Evolutionary conservation across 2,797 vertebrate genomes (phyloP), one percentile per base, ranked within the genome.

Genomic region (Diplodus puntazzo): DNA sequence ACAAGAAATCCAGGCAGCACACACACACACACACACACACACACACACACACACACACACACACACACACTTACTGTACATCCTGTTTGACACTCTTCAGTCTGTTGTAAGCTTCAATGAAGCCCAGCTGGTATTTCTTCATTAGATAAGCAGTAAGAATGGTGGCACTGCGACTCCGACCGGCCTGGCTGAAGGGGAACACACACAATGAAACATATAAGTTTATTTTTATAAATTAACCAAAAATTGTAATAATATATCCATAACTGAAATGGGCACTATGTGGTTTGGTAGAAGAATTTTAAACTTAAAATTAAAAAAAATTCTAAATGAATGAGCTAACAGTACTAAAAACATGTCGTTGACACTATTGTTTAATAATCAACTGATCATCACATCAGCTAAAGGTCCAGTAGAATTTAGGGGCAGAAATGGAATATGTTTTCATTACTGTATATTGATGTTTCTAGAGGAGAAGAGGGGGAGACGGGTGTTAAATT

Each of bases 121-220:
- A 96, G 74, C 91, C 65, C 61, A 98, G 88, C 3, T 89, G 85
- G 66, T 96, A 83, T 17, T 84, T 96, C 92, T 97, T 98, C 98
- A 99, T 99, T 23, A 99, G 78, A 90, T 95, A 98, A 13, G 97
- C 97, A 4, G 96, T 96, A 21, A 97, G 84, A 16, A 99, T 90
- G 50, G 98, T 95, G 58, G 96, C 97, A 87, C 97, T 99, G 72
- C 98, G 96, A 89, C 97, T 98, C 49, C 97, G 92, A 25, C 97
- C 97, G 23, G 96, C 96, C 55, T 98, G 96, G 88, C 98, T 99
- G 87, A 88, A 85, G 9, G 7, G 42, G 80, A 16, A 72, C 42
- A 52, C 7, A 43, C 18, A 62, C 46, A 78, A 14, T 4, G 30
- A 61, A 39, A 61, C 30, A 59, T 11, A 11, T 30, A 2, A 43